Conservation (phyloP, 2,797 vertebrate species). For the Leptoclinus maculatus region DNA sequence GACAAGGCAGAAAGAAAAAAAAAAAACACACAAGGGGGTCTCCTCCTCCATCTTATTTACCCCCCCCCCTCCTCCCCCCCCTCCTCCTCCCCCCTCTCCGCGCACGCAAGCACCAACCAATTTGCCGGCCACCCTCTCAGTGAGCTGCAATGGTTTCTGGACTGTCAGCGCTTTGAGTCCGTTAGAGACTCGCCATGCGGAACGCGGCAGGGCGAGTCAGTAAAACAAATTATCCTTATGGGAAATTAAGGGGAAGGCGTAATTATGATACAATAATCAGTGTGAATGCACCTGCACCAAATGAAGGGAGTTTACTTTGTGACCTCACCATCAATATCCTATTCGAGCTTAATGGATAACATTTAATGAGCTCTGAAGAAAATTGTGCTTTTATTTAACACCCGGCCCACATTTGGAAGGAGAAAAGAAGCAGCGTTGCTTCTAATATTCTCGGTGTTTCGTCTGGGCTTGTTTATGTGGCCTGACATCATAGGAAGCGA, state of each 20-base stretch:
- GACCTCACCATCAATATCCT: neutral
- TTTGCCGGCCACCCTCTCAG: slow-evolving; percentile 61
- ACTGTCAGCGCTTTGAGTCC: slow-evolving; percentile 68
- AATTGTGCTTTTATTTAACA: neutral
- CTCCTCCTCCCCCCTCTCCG: slow-evolving; percentile 21
- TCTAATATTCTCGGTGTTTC: neutral
- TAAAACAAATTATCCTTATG: slow-evolving; percentile 35
- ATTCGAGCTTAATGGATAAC: neutral
- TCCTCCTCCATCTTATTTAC: slow-evolving; percentile 84
- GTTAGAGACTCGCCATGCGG: slow-evolving; percentile 38
- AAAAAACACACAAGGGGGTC: slow-evolving; percentile 53
- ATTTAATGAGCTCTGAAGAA: neutral
- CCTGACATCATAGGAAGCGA: neutral
- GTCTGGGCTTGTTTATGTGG: neutral
- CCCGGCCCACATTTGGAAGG: neutral
- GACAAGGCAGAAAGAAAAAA: slow-evolving; percentile 55
- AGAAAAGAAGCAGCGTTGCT: neutral
- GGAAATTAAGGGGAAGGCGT: slow-evolving; percentile 46
- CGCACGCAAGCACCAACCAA: slow-evolving; percentile 33
- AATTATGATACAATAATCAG: slow-evolving; percentile 37
- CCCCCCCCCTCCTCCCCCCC: too few relatives aligned
- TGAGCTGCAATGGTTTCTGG: slow-evolving; percentile 61
- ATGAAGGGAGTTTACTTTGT: neutral
- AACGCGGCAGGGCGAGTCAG: neutral
- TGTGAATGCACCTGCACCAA: neutral